Evolutionary conservation across 2,113 vertebrate genomes (phyloP).

Genomic region (Clarias batrachus): DNA sequence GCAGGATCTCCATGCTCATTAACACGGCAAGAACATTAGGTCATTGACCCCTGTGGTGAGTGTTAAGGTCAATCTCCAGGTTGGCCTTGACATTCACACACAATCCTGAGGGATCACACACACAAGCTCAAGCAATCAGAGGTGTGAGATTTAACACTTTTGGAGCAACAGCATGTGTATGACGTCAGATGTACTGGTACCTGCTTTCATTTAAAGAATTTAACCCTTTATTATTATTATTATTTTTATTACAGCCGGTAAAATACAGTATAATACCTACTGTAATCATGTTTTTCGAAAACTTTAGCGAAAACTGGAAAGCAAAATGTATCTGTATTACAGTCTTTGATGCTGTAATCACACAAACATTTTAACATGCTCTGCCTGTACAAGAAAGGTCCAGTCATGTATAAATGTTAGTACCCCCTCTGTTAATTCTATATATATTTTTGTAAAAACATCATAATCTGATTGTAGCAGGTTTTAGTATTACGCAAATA

Average conservation of each 20-base stretch:
- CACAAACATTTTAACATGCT: not conserved
- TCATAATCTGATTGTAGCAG: too few relatives aligned
- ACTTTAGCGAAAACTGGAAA: not conserved
- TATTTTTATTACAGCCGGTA: not conserved
- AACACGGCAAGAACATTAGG: slow-evolving; percentile 26
- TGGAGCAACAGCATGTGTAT: not conserved
- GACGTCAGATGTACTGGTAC: slow-evolving; percentile 1
- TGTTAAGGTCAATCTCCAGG: slow-evolving; percentile 35
- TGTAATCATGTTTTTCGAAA: not conserved
- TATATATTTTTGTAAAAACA: too few relatives aligned
- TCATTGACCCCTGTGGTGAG: slow-evolving; percentile 14
- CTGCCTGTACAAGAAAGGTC: not conserved
- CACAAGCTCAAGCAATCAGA: not conserved
- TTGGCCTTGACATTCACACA: slow-evolving; percentile 27
- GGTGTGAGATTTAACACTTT: slow-evolving; percentile 6
- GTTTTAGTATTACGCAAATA: too few relatives aligned
- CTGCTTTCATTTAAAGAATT: not conserved
- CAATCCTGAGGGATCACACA: slow-evolving; percentile 15
- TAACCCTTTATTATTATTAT: not conserved
- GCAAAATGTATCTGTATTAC: not conserved
- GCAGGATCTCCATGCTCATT: slow-evolving; percentile 37
- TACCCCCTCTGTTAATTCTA: too few relatives aligned
- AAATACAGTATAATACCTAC: too few relatives aligned
- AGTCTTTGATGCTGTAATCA: not conserved
- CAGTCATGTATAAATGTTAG: too few relatives aligned